These are phyloP conservation scores for Anthonomus grandis DNA, from an alignment of 1,140 invertebrate genomes.

Conservation along the genomic window DNA sequence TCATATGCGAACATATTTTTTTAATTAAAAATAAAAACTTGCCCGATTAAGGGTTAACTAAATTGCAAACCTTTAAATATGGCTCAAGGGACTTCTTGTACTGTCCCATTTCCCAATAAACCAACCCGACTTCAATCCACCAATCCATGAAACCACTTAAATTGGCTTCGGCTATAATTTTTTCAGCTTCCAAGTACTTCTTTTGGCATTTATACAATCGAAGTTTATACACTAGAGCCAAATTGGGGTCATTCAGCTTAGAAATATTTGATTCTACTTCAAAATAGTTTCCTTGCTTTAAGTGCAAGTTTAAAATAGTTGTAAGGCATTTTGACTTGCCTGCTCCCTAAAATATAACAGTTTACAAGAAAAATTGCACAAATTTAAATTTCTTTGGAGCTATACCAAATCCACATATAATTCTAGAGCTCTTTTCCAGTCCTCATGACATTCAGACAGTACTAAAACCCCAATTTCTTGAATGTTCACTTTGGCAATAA, in stretches of 20 bases:
- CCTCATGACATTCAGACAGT: conserved; percentile 45
- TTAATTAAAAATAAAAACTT: background rate
- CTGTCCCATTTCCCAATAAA: conserved; percentile 62
- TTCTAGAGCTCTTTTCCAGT: conserved; percentile 49
- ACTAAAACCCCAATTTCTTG: conserved; percentile 17
- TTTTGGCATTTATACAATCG: conserved; percentile 50
- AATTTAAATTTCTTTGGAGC: no score
- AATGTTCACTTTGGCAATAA: conserved; percentile 6
- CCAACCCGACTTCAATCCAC: conserved; percentile 62
- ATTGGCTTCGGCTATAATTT: conserved; percentile 50
- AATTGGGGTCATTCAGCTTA: conserved; percentile 12
- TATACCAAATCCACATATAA: no score
- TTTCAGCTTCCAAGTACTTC: conserved; percentile 56
- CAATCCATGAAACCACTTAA: conserved; percentile 55
- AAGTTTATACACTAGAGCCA: conserved; percentile 42
- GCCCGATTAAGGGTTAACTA: background rate
- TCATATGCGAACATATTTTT: no score
- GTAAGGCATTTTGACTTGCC: conserved; percentile 4
- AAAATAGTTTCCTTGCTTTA: conserved; percentile 37
- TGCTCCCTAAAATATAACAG: conserved; percentile 1
- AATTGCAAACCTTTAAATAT: conserved; percentile 58
- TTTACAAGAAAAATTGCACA: no score
- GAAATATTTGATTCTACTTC: conserved; percentile 17
- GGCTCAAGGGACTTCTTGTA: conserved; percentile 60
- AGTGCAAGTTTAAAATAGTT: conserved; percentile 32